Evolutionary conservation across 2,113 vertebrate species (phyloP).

Genomic region (Spilogale gracilis): DNA sequence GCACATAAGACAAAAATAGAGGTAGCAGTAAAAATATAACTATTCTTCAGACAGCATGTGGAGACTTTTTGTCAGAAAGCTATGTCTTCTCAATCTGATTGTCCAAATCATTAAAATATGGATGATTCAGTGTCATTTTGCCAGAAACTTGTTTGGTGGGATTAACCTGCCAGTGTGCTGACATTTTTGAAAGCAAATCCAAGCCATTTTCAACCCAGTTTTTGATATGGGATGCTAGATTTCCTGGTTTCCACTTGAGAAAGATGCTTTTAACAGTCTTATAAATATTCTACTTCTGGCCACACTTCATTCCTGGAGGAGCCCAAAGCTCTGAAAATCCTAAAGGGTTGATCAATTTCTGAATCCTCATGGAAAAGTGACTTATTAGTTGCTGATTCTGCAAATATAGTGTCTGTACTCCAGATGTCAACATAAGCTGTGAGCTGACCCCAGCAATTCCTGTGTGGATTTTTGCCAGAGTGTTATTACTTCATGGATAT

Average conservation of each 20-base stretch:
- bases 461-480: slow-evolving; percentile 94
- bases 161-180: slow-evolving; percentile 90
- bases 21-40: slow-evolving; percentile 59
- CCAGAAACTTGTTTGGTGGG: slow-evolving; percentile 95
- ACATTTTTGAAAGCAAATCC: slow-evolving; percentile 95
- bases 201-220: slow-evolving; percentile 94
- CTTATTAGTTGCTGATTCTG: slow-evolving; percentile 94
- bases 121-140: slow-evolving; percentile 93
- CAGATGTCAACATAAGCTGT: slow-evolving; percentile 93
- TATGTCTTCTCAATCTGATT: slow-evolving; percentile 88
- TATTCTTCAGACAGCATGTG: background rate
- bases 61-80: slow-evolving; percentile 82
- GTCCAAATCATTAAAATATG: slow-evolving; percentile 96
- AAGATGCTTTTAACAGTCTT: slow-evolving; percentile 96
- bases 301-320: slow-evolving; percentile 94
- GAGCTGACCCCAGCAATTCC: slow-evolving; percentile 91
- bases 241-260: slow-evolving; percentile 95
- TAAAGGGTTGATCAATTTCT: slow-evolving; percentile 95
- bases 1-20: slow-evolving; percentile 71
- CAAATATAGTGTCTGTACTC: slow-evolving; percentile 95
- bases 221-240: slow-evolving; percentile 91
- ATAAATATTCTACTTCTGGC: slow-evolving; percentile 94
- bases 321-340: slow-evolving; percentile 95
- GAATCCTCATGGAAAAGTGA: slow-evolving; percentile 95
- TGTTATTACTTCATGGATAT: slow-evolving; percentile 94